phyloP scores from a whole-genome alignment of 2,888 invertebrate species.

The Drosophila lutescens region DNA sequence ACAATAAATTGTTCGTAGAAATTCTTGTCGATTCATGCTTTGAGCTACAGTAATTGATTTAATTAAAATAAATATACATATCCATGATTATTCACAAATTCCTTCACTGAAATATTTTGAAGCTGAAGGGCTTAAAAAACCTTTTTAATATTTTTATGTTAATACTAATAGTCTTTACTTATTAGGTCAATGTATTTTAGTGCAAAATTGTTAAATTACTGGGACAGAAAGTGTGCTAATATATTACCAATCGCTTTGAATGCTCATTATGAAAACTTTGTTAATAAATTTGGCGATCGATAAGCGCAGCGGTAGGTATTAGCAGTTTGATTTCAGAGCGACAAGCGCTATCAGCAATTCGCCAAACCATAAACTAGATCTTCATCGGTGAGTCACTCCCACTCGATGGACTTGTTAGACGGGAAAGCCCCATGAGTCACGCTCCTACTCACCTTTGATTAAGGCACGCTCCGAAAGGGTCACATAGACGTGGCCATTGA shows the following conservation, averaged over 20 bases:
- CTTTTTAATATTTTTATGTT: too few species aligned
- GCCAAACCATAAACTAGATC: conserved; percentile 1
- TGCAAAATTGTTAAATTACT: too few species aligned
- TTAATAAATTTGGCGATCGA: neutral
- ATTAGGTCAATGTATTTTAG: too few species aligned
- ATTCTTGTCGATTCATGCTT: too few species aligned
- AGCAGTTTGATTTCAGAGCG: conserved; percentile 3
- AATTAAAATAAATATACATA: too few species aligned
- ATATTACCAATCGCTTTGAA: neutral
- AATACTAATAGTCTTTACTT: too few species aligned
- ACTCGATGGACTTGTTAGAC: conserved; percentile 7
- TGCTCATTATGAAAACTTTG: neutral
- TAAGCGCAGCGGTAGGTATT: neutral
- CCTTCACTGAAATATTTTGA: too few species aligned
- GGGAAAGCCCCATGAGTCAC: conserved; percentile 57
- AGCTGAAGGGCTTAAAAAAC: too few species aligned
- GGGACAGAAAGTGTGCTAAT: neutral
- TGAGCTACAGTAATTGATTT: too few species aligned
- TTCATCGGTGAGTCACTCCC: conserved; percentile 49
- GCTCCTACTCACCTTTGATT: conserved; percentile 70
- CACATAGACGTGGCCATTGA: conserved; percentile 64
- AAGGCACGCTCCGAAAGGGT: conserved; percentile 61
- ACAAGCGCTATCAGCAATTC: conserved; percentile 12
- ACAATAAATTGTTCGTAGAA: too few species aligned
- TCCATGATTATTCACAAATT: too few species aligned